Percentiles rank a stretch among this genome's conserved stretches.
These are phyloP conservation scores for Limnephilus auricula DNA, from an alignment of 2,888 invertebrate species.

Conservation along the genomic window DNA sequence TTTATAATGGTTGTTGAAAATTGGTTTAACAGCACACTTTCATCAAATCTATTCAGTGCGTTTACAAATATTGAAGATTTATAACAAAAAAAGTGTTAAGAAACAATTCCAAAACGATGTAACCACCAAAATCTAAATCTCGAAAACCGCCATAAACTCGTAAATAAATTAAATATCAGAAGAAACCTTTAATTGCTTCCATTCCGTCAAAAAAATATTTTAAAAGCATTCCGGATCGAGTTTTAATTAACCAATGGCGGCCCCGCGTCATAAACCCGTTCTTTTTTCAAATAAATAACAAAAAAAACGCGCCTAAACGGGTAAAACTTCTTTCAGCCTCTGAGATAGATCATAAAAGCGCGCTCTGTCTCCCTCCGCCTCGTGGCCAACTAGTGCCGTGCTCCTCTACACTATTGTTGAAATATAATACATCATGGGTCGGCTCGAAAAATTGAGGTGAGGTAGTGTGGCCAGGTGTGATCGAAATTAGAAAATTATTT, in stretches of 20 bases:
- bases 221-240: constrained; percentile 46
- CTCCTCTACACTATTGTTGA: constrained; percentile 57
- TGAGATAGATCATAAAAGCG: constrained; percentile 52
- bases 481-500: not conserved
- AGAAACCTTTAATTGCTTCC: constrained; percentile 14
- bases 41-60: too few species aligned
- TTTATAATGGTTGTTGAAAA: too few species aligned
- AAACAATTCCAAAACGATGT: not conserved
- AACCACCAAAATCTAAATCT: not conserved
- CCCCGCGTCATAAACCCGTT: constrained; percentile 51
- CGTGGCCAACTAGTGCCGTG: not conserved
- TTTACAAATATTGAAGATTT: too few species aligned
- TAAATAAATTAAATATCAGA: not conserved
- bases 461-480: constrained; percentile 44
- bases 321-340: constrained; percentile 49
- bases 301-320: constrained; percentile 56
- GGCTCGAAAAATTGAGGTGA: constrained; percentile 49
- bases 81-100: too few species aligned
- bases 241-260: constrained; percentile 54
- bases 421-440: constrained; percentile 53
- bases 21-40: too few species aligned
- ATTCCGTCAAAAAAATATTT: constrained; percentile 44
- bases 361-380: constrained; percentile 27
- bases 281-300: constrained; percentile 59
- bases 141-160: not conserved